Conservation (phyloP, 2,797 vertebrate genomes). For the Hirundo rustica region DNA sequence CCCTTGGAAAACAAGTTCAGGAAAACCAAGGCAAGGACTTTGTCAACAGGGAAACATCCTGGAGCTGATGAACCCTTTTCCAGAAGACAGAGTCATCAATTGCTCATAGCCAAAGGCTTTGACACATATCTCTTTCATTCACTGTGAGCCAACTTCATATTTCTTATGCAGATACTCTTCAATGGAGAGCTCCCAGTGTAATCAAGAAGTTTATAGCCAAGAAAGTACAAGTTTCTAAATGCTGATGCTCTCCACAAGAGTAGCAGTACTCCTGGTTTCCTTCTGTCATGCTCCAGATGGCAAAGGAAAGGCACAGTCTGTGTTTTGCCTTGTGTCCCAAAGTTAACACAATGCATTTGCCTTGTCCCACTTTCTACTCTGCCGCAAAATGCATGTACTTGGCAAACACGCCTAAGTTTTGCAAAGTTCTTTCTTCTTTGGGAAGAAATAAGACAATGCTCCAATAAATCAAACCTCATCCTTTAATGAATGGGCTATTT, state of each 20-base stretch:
- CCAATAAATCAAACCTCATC: background rate
- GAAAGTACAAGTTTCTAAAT: background rate
- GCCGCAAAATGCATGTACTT: background rate
- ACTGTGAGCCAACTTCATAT: background rate
- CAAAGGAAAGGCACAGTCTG: background rate
- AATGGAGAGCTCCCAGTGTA: background rate
- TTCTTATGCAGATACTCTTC: background rate
- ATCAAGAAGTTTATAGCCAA: background rate
- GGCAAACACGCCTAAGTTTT: background rate
- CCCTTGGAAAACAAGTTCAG: background rate
- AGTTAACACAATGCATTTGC: background rate
- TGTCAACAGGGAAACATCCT: background rate
- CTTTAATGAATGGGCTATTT: background rate
- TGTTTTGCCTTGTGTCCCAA: background rate
- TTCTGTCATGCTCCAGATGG: background rate
- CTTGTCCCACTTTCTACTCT: background rate
- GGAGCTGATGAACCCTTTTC: background rate
- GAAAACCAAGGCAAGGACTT: background rate
- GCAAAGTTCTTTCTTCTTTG: background rate
- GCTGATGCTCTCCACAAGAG: background rate
- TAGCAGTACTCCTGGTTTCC: background rate
- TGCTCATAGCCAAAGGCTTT: background rate
- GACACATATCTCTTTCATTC: background rate
- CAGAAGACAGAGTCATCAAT: background rate
- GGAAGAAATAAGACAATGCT: background rate